Evolutionary conservation across 2,888 invertebrate species (phyloP), one percentile per base, ranked within the genome.

Genomic region (Acrobasis consociella): DNA sequence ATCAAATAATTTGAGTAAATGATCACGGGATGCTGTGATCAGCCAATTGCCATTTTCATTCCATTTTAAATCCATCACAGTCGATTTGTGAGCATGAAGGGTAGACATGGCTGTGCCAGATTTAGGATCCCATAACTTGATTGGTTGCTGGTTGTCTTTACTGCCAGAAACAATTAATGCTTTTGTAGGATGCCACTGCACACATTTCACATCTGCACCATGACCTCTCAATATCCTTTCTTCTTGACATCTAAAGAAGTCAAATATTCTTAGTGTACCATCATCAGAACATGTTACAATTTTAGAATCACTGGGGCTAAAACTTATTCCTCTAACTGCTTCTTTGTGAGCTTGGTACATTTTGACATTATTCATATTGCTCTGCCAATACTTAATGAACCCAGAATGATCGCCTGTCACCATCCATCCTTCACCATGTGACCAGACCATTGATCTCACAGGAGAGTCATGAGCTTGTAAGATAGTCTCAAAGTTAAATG

Each of bases 401-500:
- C 99, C 99, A 60, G 97, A 96, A 86, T 99, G 99, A 92, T 99
- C 99, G 22, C 98, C 99, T 0, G 99, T 99, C 66, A 99, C 97
- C 98, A 99, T 99, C 99, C 99, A 99, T 76, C 97, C 97, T 93
- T 99, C 99, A 80, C 98, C 99, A 90, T 99, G 98, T 62, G 99
- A 99, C 99, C 99, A 99, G 56, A 98, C 97, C 99, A 99, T 99
- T 62, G 99, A 98, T 70, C 99, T 94, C n/a, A 99, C 99, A 11
- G 99, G 98, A 69, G 98, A 97, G 86, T 99, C 99, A 82, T 99
- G 99, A n/a, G 99, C 99, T 98, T 99, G 99, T 58, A 99, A 93
- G 86, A 99, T 99, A n/a, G 99, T 99, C 93, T 99, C 99, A 93
- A 99, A 99, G 93, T 99, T 99, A 90, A 99, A 99, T n/a, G 99